Conservation (phyloP, 64 coral and sea anemone genomes). For the Platygyra sinensis region DNA sequence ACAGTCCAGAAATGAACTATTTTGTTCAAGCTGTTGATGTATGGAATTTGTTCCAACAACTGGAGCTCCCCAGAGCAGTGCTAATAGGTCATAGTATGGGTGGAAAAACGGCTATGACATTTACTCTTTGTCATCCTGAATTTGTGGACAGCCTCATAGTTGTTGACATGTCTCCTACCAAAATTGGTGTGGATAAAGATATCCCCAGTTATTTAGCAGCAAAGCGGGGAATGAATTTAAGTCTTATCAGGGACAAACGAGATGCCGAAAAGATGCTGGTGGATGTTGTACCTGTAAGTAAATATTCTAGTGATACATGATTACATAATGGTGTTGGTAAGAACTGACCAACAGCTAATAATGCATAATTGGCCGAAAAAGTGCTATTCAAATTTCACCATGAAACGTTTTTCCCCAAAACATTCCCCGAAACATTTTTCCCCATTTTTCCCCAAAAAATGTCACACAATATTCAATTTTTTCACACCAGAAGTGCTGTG, state of each 20-base stretch:
- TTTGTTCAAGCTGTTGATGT: slow-evolving; percentile 74
- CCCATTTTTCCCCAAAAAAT: too few relatives aligned
- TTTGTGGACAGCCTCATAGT: slow-evolving; percentile 82
- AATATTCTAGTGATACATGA: too few relatives aligned
- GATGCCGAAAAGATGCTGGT: slow-evolving; percentile 86
- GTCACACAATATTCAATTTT: too few relatives aligned
- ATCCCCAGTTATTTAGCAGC: slow-evolving; percentile 65
- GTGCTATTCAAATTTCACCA: too few relatives aligned
- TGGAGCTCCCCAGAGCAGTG: slow-evolving; percentile 74
- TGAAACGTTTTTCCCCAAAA: too few relatives aligned
- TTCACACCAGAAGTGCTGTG: too few relatives aligned
- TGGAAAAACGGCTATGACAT: slow-evolving; percentile 90
- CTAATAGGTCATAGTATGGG: slow-evolving; percentile 98
- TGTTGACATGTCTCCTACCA: slow-evolving; percentile 67
- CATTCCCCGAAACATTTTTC: too few relatives aligned
- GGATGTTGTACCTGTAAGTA: slow-evolving; percentile 78
- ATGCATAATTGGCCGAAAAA: too few relatives aligned
- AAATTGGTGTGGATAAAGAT: slow-evolving; percentile 63
- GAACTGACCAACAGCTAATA: too few relatives aligned
- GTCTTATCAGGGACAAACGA: slow-evolving; percentile 55
- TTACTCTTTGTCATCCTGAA: slow-evolving; percentile 76
- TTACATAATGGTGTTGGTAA: too few relatives aligned
- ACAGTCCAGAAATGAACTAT: slow-evolving; percentile 78
- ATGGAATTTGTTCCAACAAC: slow-evolving; percentile 56
- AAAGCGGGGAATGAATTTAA: slow-evolving; percentile 79